These are phyloP conservation scores for Congeria kusceri DNA, from an alignment of 2,888 invertebrate genomes.

Conservation along the genomic window DNA sequence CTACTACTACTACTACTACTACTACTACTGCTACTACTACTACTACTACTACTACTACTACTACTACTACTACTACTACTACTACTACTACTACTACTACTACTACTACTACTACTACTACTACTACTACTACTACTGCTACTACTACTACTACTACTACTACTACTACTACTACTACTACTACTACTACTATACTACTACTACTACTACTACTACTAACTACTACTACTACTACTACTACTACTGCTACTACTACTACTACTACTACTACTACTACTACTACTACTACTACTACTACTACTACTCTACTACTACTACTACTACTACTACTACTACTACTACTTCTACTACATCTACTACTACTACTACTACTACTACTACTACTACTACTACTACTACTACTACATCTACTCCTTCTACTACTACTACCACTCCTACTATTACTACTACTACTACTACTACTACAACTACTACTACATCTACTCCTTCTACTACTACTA, in stretches of 20 bases:
- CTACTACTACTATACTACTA: no score
- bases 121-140: constrained; percentile 3
- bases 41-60: constrained; percentile 26
- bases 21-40: constrained; percentile 19
- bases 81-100: constrained; percentile 18
- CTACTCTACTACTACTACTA: no score
- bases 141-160: constrained; percentile 23
- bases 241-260: constrained; percentile 17
- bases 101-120: background rate
- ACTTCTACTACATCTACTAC: background rate
- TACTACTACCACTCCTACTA: no score
- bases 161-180: constrained; percentile 22
- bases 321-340: no score
- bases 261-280: background rate
- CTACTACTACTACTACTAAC: no score
- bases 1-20: constrained; percentile 29
- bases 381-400: background rate
- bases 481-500: no score
- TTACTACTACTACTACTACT: no score
- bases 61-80: constrained; percentile 24
- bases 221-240: no score
- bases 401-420: no score
- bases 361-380: constrained; percentile 13
- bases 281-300: background rate
- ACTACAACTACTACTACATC: no score